phyloP scores from a whole-genome alignment of 2,888 invertebrate genomes.

The Caenorhabditis imperialis region DNA sequence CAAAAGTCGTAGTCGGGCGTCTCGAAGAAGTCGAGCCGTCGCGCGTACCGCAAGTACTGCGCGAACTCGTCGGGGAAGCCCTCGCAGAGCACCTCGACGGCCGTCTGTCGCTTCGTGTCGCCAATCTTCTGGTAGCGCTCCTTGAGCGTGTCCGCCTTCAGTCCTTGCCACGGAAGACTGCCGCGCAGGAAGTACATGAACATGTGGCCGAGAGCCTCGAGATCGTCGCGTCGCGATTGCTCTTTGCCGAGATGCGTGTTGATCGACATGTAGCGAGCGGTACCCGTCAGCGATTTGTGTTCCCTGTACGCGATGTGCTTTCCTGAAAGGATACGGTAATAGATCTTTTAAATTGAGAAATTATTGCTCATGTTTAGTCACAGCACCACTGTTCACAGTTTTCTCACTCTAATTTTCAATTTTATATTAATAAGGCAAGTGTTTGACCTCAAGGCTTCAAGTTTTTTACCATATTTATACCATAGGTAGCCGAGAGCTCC shows the following conservation, averaged over 20 bases:
- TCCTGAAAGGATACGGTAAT: slow-evolving; percentile 87
- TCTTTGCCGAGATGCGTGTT: slow-evolving; percentile 99
- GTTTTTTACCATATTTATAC: no score
- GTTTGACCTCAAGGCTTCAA: no score
- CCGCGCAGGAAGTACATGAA: slow-evolving; percentile 99
- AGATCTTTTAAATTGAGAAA: no score
- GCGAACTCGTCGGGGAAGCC: slow-evolving; percentile 93
- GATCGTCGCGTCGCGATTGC: slow-evolving; percentile 84
- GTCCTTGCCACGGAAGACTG: slow-evolving; percentile 99
- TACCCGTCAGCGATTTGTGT: slow-evolving; percentile 99
- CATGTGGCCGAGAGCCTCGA: slow-evolving; percentile 99
- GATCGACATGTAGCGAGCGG: slow-evolving; percentile 99
- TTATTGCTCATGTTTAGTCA: no score
- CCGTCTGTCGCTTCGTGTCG: slow-evolving; percentile 98
- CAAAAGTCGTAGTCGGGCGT: slow-evolving; percentile 98
- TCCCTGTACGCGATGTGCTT: slow-evolving; percentile 99
- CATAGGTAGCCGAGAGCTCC: no score
- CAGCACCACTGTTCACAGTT: no score
- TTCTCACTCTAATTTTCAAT: no score
- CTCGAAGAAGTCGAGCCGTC: slow-evolving; percentile 98
- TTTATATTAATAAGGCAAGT: no score
- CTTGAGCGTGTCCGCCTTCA: slow-evolving; percentile 81
- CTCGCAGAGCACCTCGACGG: slow-evolving; percentile 90
- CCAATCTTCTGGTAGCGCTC: slow-evolving; percentile 98
- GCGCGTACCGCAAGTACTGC: slow-evolving; percentile 96